These are phyloP conservation scores for Onychorhynchus coronatus DNA, from an alignment of 2,113 vertebrate species.

Conservation along the genomic window DNA sequence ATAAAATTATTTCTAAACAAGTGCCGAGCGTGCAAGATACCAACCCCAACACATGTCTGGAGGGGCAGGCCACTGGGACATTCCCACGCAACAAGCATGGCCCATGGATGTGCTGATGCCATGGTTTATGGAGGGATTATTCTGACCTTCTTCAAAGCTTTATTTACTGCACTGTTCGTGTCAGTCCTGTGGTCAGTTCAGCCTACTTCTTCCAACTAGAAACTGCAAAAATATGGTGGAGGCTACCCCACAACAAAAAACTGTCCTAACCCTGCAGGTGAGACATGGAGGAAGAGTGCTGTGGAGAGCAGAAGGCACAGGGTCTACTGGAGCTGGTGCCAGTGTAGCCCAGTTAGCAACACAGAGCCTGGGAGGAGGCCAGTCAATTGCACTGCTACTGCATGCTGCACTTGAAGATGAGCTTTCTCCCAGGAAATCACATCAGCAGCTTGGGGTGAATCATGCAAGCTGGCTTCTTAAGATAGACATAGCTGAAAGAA, in stretches of 20 bases:
- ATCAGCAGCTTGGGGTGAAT: background rate
- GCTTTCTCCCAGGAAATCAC: background rate
- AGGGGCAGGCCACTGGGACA: background rate
- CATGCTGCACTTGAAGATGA: background rate
- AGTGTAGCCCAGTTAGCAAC: background rate
- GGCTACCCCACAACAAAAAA: background rate
- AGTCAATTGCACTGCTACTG: background rate
- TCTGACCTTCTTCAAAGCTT: background rate
- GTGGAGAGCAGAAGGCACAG: background rate
- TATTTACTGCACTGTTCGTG: background rate
- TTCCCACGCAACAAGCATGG: background rate
- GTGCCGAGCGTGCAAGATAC: rapidly evolving
- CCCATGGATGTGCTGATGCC: background rate
- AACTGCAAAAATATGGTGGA: background rate
- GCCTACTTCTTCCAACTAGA: background rate
- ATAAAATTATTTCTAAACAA: background rate
- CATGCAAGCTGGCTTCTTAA: background rate
- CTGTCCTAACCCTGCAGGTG: background rate
- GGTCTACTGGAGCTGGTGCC: background rate
- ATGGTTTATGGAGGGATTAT: background rate
- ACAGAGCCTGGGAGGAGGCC: background rate
- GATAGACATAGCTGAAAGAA: background rate
- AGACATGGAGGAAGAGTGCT: background rate
- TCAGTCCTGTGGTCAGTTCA: background rate
- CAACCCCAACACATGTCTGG: background rate